Evolutionary conservation across 2,888 invertebrate genomes (phyloP), one percentile per base, ranked within the genome.

Genomic region (Aleiodes testaceus): DNA sequence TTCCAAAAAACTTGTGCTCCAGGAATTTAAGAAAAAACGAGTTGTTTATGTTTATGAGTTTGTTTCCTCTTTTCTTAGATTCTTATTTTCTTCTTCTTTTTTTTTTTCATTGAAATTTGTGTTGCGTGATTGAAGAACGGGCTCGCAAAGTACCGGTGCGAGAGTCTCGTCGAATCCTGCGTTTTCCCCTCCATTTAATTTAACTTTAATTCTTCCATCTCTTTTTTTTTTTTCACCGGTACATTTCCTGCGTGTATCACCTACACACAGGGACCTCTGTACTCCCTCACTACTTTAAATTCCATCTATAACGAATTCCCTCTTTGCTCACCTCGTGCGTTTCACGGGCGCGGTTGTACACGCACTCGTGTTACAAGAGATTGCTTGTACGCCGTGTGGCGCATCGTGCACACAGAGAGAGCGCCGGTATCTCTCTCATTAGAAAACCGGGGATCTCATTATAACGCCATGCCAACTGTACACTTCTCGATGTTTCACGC

Each of bases 381-480:
- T 61, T 42, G 42, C 20, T 20, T 42, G 44, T 61, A 18, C 12
- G 20, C 3, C 20, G 61, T 61, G 61, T 44, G 42, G 44, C 20
- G 16, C 6, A 44, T 18, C 44, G 16, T 26, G 5, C 16, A 18
- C 16, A n/a, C 44, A 18, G 36, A 61, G 20, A 20, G 26, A 42
- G 44, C 59, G 69, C 44, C 66, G 36, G 61, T 36, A 18, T 47
- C 75, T 78, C 79, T 79, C 82, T 83, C 81, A 84, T 84, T 84
- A 83, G 63, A 75, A 66, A 70, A 74, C 77, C 68, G 59, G 72
- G 74, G 77, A 80, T 76, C 82, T 83, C 80, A 76, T 83, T 83
- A 82, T 79, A 78, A 79, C 65, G 70, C 59, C 75, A 69, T 74
- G 72, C 55, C 55, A 55, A 36, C 55, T 59, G 42, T 53, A 53